These are phyloP conservation scores for Drosophila histrio DNA, from an alignment of 2,888 invertebrate species.

Conservation along the genomic window DNA sequence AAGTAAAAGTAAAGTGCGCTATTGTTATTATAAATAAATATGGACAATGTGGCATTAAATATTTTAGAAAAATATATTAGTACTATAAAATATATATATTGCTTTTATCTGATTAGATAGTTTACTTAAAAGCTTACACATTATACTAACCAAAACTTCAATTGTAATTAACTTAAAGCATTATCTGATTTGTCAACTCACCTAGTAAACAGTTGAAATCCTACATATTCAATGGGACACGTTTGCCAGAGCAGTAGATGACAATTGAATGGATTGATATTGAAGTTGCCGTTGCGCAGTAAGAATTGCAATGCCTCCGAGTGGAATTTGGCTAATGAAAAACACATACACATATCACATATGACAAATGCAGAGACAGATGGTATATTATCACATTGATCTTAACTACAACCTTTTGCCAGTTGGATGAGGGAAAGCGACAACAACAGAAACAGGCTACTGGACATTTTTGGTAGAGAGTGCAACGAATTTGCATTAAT, in stretches of 20 bases:
- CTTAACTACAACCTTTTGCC: conserved; percentile 52
- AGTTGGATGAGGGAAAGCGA: conserved; percentile 53
- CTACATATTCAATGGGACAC: conserved; percentile 71
- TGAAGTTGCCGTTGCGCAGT: conserved; percentile 69
- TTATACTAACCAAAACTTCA: neutral
- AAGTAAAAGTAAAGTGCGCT: no score
- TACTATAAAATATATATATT: no score
- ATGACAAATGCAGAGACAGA: neutral
- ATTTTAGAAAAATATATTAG: neutral
- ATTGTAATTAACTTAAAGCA: neutral
- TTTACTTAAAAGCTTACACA: neutral
- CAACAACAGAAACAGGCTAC: conserved; percentile 29
- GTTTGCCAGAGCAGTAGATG: conserved; percentile 63
- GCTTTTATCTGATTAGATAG: neutral
- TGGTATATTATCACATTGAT: conserved; percentile 22
- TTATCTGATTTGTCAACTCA: conserved; percentile 36
- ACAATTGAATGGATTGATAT: conserved; percentile 78
- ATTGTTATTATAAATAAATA: no score
- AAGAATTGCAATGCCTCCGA: conserved; percentile 61
- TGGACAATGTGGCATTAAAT: neutral
- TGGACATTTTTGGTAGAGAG: conserved; percentile 36
- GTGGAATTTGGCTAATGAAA: conserved; percentile 44
- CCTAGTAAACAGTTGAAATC: conserved; percentile 69
- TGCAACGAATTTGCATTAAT: conserved; percentile 45
- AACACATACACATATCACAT: conserved; percentile 26